Evolutionary conservation across 2,888 invertebrate genomes (phyloP).

Genomic region (Tipula helvola): DNA sequence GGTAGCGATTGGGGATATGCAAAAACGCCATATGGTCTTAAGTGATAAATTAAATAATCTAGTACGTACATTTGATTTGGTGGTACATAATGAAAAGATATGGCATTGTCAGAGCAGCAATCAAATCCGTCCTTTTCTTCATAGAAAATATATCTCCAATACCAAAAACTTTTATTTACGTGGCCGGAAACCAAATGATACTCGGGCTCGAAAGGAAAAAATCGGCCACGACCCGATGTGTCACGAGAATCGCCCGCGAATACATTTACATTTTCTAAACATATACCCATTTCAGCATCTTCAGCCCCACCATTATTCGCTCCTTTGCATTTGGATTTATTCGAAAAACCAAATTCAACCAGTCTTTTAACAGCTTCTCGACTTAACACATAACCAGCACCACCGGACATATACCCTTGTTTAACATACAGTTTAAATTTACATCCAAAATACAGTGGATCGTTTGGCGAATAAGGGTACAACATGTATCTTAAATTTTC

Average conservation of each 20-base stretch:
- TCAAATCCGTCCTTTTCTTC: constrained; percentile 74
- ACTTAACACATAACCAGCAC: constrained; percentile 83
- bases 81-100: constrained; percentile 89
- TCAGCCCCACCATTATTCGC: constrained; percentile 56
- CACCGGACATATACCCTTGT: too few species aligned
- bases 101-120: constrained; percentile 85
- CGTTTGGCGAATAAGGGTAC: too few species aligned
- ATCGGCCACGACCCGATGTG: constrained; percentile 78
- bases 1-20: constrained; percentile 19
- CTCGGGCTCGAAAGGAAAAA: constrained; percentile 90
- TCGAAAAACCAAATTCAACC: constrained; percentile 54
- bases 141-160: constrained; percentile 88
- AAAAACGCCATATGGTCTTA: constrained; percentile 59
- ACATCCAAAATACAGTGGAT: too few species aligned
- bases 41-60: constrained; percentile 86
- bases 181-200: constrained; percentile 65
- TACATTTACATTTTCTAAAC: too few species aligned
- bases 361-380: constrained; percentile 60
- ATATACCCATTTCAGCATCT: constrained; percentile 70
- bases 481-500: too few species aligned
- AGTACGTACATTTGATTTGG: constrained; percentile 87
- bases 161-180: constrained; percentile 71
- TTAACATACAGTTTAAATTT: too few species aligned
- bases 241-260: too few species aligned
- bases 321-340: constrained; percentile 33